A percentile compares a stretch with the other conserved stretches of the same genome.
Evolutionary conservation across 64 coral and sea anemone species (phyloP).

Genomic region (Catalaphyllia jardinei): DNA sequence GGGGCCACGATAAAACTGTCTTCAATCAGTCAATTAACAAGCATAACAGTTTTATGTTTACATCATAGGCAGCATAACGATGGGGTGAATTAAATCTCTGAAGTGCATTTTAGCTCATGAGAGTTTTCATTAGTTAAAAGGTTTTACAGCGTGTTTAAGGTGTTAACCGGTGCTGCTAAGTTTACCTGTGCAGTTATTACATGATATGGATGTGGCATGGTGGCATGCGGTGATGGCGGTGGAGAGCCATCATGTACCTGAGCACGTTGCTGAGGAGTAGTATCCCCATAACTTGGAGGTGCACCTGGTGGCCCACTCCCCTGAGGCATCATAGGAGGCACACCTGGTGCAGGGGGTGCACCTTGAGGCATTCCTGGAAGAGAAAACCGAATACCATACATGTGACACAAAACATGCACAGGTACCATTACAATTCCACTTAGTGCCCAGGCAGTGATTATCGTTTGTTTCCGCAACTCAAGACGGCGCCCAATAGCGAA

Average conservation of each 20-base stretch:
- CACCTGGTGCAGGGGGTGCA: conserved; percentile 11
- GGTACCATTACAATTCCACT: no score
- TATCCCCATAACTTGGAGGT: conserved; percentile 50
- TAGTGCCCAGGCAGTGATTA: neutral
- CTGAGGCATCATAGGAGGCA: conserved; percentile 46
- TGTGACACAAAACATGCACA: no score
- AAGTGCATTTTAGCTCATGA: neutral
- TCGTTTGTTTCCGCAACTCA: neutral
- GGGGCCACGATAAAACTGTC: no score
- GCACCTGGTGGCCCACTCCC: conserved; percentile 71
- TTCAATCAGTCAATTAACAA: no score
- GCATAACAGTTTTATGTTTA: no score
- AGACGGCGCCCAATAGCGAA: no score
- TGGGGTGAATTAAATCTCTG: neutral
- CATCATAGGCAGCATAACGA: no score
- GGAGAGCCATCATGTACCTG: conserved; percentile 69
- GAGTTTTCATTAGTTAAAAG: neutral
- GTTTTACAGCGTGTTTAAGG: conserved; percentile 7
- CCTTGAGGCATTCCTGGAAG: conserved; percentile 21
- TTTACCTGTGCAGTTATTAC: conserved; percentile 19
- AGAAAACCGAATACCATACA: neutral
- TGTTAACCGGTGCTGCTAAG: neutral
- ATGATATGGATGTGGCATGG: conserved; percentile 40
- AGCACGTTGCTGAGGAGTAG: conserved; percentile 22
- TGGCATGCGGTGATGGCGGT: conserved; percentile 27